These are phyloP conservation scores for Cephus sareptanus DNA, from an alignment of 2,888 invertebrate genomes.

Conservation along the genomic window DNA sequence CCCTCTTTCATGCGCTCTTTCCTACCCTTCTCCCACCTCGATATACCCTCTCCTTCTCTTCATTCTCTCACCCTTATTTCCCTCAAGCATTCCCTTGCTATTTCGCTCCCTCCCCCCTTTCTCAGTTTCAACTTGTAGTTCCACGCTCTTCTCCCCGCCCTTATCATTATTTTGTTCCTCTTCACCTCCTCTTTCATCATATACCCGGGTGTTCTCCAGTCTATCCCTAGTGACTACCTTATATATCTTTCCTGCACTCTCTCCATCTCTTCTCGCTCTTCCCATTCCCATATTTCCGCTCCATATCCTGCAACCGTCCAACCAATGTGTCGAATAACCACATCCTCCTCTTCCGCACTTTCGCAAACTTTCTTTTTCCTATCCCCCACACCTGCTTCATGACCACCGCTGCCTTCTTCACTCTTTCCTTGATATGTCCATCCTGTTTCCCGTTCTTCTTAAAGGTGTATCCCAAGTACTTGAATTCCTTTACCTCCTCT, in stretches of 20 bases:
- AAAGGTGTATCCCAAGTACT: too few relatives aligned
- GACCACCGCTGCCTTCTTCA: conserved; percentile 9
- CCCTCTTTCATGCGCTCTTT: neutral
- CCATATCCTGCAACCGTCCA: too few relatives aligned
- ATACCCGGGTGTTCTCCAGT: conserved; percentile 11
- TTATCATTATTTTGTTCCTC: conserved; percentile 14
- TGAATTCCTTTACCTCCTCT: too few relatives aligned
- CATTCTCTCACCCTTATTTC: conserved; percentile 5
- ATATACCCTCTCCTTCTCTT: conserved; percentile 9
- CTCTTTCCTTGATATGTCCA: too few relatives aligned
- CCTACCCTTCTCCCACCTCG: too few relatives aligned
- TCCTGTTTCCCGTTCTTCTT: too few relatives aligned
- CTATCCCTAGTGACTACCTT: conserved; percentile 19
- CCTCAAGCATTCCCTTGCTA: conserved; percentile 1
- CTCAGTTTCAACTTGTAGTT: conserved; percentile 10
- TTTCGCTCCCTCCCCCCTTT: neutral
- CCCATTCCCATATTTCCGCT: conserved; percentile 22
- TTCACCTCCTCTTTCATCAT: conserved; percentile 19
- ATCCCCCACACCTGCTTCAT: conserved; percentile 22
- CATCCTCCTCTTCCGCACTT: conserved; percentile 11
- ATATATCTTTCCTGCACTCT: conserved; percentile 17
- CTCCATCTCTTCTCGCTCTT: conserved; percentile 1
- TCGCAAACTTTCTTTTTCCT: conserved; percentile 14
- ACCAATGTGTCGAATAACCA: conserved; percentile 12
- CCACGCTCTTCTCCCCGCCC: conserved; percentile 13